Evolutionary conservation across 2,888 invertebrate genomes (phyloP), one percentile per base, ranked within the genome.

Genomic region (Cosmia pyralina): DNA sequence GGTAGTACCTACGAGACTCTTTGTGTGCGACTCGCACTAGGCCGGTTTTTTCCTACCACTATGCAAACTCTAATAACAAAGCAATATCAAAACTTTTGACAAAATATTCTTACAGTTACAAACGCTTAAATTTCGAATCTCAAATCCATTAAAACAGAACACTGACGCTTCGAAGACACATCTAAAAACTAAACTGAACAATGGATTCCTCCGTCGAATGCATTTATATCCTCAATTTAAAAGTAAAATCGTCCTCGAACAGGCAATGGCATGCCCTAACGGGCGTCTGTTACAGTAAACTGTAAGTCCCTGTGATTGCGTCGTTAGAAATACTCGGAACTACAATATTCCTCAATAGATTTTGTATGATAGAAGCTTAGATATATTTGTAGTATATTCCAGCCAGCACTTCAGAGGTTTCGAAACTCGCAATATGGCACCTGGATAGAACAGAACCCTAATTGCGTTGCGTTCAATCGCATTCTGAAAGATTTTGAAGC

Each of bases 201-300:
- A 67, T 38, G 52, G 57, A 62, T 68, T 68, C 65, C 67, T 73
- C 74, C 63, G 22, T 53, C 44, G 62, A 83, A 76, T 84, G 76
- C 75, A 82, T 78, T 82, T 73, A 66, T 67, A 79, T 76, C n/a
- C 57, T 58, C 68, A 73, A 84, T 85, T 86, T 86, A 66, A 86
- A 87, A 82, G 80, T 85, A 68, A 82, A 81, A 82, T 84, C 41
- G 52, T 74, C 28, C 46, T 63, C 57, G 67, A 66, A 50, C 46
- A 53, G 57, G 67, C 58, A 68, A 71, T 75, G 58, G 66, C 53
- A 73, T 63, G 68, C 62, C 77, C 79, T 79, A 81, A 80, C 70
- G 76, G 59, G 64, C 77, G 77, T 82, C 69, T 75, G 48, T 58
- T 57, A 74, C 60, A 41, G 60, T 63, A 66, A 72, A 69, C 72